phyloP scores from a whole-genome alignment of 2,888 invertebrate genomes.

The Argyresthia goedartella region DNA sequence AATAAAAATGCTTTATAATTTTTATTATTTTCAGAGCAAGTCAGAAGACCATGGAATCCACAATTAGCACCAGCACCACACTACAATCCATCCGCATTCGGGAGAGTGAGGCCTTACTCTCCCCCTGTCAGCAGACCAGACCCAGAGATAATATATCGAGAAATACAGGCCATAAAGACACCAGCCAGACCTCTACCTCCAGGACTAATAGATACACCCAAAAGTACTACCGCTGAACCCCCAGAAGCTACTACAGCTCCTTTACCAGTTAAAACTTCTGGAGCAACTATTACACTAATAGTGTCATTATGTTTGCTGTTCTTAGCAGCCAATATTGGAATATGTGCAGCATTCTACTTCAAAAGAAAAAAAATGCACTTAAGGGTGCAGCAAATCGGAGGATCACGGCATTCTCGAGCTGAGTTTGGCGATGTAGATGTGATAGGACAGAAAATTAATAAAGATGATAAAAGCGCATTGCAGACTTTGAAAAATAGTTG shows the following conservation, averaged over 20 bases:
- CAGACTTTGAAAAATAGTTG: slow-evolving; percentile 66
- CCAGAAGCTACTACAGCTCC: slow-evolving; percentile 14
- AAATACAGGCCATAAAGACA: slow-evolving; percentile 52
- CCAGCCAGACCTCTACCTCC: slow-evolving; percentile 38
- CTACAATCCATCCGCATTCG: slow-evolving; percentile 33
- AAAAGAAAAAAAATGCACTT: slow-evolving; percentile 72
- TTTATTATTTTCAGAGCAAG: neutral
- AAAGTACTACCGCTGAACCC: slow-evolving; percentile 34
- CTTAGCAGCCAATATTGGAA: slow-evolving; percentile 78
- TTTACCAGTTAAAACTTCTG: slow-evolving; percentile 64
- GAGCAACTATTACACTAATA: slow-evolving; percentile 73
- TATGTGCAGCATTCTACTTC: slow-evolving; percentile 76
- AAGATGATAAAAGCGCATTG: slow-evolving; percentile 55
- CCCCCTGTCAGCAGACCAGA: slow-evolving; percentile 30
- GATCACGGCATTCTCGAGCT: slow-evolving; percentile 57
- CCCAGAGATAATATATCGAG: slow-evolving; percentile 39
- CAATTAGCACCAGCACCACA: slow-evolving; percentile 25
- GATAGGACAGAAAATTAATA: slow-evolving; percentile 55
- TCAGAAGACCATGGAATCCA: slow-evolving; percentile 29
- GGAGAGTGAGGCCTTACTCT: slow-evolving; percentile 34
- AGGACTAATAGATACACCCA: slow-evolving; percentile 39
- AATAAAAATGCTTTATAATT: no score
- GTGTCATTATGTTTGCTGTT: slow-evolving; percentile 78
- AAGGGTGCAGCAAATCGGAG: slow-evolving; percentile 55
- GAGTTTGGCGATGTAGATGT: slow-evolving; percentile 61